Evolutionary conservation across 2,888 invertebrate genomes (phyloP), one percentile per base, ranked within the genome.

Genomic region (Coleophora flavipennella): DNA sequence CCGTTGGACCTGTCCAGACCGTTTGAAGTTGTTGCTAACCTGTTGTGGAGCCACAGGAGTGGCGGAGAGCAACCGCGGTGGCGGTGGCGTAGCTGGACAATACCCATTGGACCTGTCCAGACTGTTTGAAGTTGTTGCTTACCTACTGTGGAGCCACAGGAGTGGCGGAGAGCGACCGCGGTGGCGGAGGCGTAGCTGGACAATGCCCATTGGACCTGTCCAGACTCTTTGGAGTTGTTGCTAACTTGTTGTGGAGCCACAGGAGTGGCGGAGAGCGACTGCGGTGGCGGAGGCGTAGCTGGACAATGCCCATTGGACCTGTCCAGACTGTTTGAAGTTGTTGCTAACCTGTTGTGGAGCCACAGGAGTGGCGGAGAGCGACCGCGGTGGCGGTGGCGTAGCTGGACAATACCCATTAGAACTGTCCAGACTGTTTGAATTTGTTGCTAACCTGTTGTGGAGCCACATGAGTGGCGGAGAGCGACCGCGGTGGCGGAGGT

Each of bases 391-490:
- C n/a, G n/a, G n/a, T n/a, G n/a, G n/a, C n/a, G n/a, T n/a, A n/a
- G n/a, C n/a, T n/a, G n/a, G n/a, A n/a, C n/a, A n/a, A n/a, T n/a
- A n/a, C n/a, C n/a, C n/a, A n/a, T n/a, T n/a, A n/a, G n/a, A n/a
- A n/a, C n/a, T n/a, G n/a, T n/a, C n/a, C n/a, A n/a, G n/a, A n/a
- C n/a, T n/a, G n/a, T n/a, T n/a, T n/a, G n/a, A n/a, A n/a, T n/a
- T n/a, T n/a, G 28, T 27, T 9, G 4, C 61, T 59, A 62, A 87
- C 77, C 83, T 88, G 80, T 77, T 88, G 77, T 48, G 79, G 73
- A 52, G 91, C 89, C 29, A 91, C 87, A 11, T 94, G 94, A 8
- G 94, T 93, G n/a, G 91, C 90, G 1, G 91, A 87, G 51, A 88
- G 71, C 0, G 85, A 85, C 27, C 85, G 58, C 2, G 86, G 86